These are phyloP conservation scores for Hypolimnas misippus DNA, from an alignment of 2,888 invertebrate genomes.

Conservation along the genomic window DNA sequence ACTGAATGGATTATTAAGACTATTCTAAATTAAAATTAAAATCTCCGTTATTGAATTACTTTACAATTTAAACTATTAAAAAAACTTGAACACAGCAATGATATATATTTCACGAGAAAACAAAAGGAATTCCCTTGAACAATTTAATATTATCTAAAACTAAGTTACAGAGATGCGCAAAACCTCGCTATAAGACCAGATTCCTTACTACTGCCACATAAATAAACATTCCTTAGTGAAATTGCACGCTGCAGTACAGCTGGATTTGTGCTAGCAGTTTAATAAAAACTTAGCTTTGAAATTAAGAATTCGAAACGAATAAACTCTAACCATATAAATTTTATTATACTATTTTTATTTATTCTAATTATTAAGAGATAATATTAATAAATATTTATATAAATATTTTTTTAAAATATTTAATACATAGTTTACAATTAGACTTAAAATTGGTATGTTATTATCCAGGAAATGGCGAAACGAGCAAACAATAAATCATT, in stretches of 20 bases:
- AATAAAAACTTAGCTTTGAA: constrained; percentile 25
- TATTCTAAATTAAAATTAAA: too few species aligned
- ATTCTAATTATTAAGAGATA: too few species aligned
- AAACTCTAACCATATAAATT: not conserved
- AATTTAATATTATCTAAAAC: constrained; percentile 23
- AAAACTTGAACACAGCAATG: not conserved
- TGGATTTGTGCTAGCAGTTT: constrained; percentile 11
- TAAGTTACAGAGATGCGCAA: constrained; percentile 19
- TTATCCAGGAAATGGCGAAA: too few species aligned
- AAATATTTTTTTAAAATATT: too few species aligned
- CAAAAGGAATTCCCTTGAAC: not conserved
- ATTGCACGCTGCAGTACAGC: constrained; percentile 18
- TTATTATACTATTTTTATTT: too few species aligned
- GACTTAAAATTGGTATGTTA: too few species aligned
- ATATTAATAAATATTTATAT: too few species aligned
- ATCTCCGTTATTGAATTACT: too few species aligned
- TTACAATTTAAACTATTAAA: too few species aligned
- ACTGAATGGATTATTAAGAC: too few species aligned
- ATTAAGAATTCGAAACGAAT: not conserved
- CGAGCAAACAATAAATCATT: too few species aligned
- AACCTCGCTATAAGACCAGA: constrained; percentile 25
- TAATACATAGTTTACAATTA: too few species aligned
- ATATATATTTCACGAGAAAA: not conserved
- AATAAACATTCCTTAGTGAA: constrained; percentile 25
- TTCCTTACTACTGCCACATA: constrained; percentile 25